Conservation (phyloP, 2,797 vertebrate species). For the Aplochiton taeniatus region DNA sequence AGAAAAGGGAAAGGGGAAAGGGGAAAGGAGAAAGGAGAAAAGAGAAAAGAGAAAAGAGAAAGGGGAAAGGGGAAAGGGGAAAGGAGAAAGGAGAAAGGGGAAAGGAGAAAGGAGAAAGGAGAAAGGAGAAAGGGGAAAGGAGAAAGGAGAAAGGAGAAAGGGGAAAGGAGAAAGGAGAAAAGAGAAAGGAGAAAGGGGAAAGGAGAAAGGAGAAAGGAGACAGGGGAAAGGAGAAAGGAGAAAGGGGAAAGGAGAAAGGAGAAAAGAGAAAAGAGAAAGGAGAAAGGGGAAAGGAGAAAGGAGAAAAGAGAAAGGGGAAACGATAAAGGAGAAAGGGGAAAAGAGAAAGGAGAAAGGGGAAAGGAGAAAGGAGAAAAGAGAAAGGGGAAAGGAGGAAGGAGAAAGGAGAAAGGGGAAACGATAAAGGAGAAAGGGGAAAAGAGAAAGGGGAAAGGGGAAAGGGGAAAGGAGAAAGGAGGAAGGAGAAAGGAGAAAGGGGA, state of each 20-base stretch:
- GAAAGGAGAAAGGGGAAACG: neutral
- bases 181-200: too few species aligned
- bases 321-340: too few species aligned
- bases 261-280: too few species aligned
- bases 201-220: too few species aligned
- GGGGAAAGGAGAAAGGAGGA: neutral
- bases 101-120: neutral
- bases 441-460: neutral
- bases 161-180: too few species aligned
- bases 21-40: constrained; percentile 10
- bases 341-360: constrained; percentile 17
- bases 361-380: neutral
- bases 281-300: too few species aligned
- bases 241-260: too few species aligned
- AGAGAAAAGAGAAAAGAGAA: neutral
- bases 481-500: too few species aligned
- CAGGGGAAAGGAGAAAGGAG: too few species aligned
- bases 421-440: neutral
- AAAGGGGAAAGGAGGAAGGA: neutral
- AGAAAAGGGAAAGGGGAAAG: neutral
- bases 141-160: neutral
- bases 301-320: too few species aligned
- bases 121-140: neutral
- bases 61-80: too few species aligned
- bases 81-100: neutral